Evolutionary conservation across 2,888 invertebrate genomes (phyloP).

Genomic region (Sphaerophoria rueppellii): DNA sequence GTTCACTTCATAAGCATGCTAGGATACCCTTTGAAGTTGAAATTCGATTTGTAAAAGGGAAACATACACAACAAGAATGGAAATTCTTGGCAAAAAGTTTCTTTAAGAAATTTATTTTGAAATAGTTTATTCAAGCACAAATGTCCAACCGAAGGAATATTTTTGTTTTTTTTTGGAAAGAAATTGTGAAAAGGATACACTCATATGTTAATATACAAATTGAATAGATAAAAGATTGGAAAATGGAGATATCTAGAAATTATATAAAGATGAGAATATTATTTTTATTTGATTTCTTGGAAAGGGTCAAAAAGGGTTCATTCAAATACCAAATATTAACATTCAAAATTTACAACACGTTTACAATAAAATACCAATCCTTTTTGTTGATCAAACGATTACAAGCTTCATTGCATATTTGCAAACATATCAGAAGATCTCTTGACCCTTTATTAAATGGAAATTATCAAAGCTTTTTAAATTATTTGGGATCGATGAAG

Average conservation of each 20-base stretch:
- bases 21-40: constrained; percentile 54
- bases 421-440: too few species aligned
- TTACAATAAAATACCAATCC: too few species aligned
- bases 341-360: too few species aligned
- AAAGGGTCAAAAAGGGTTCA: neutral
- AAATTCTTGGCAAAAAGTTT: constrained; percentile 40
- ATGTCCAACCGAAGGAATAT: neutral
- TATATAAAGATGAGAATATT: neutral
- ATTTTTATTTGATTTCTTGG: neutral
- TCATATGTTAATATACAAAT: constrained; percentile 48
- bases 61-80: neutral
- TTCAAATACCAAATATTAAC: neutral
- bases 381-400: too few species aligned
- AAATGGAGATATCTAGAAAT: constrained; percentile 6
- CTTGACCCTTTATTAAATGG: too few species aligned
- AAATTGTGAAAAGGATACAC: constrained; percentile 6
- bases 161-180: neutral
- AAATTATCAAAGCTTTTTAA: too few species aligned
- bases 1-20: constrained; percentile 12
- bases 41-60: constrained; percentile 60
- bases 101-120: constrained; percentile 58
- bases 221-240: constrained; percentile 42
- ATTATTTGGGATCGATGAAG: too few species aligned
- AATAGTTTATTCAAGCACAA: constrained; percentile 46
- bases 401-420: too few species aligned